Conservation (phyloP, 2,113 vertebrate species). For the Hirundichthys speculiger region DNA sequence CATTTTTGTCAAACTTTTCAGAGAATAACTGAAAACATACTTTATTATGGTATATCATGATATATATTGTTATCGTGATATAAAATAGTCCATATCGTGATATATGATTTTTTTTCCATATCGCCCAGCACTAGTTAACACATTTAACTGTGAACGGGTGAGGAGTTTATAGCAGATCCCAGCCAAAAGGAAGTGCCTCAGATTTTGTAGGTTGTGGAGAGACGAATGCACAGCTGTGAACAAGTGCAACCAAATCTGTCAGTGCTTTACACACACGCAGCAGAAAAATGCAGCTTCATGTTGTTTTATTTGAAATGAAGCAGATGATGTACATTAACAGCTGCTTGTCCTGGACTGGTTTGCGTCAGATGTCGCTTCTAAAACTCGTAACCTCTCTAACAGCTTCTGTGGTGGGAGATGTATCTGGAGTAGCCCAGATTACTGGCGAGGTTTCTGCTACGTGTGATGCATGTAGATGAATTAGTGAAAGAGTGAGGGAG, state of each 20-base stretch:
- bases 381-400: neutral
- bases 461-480: slow-evolving; percentile 65
- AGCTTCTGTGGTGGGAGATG: slow-evolving; percentile 5
- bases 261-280: neutral
- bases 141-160: slow-evolving; percentile 1
- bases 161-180: neutral
- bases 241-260: too few relatives aligned
- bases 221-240: neutral
- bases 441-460: slow-evolving; percentile 40
- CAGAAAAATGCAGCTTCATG: neutral
- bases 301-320: neutral
- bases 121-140: too few relatives aligned
- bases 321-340: neutral
- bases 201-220: neutral
- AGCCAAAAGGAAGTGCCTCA: neutral
- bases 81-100: too few relatives aligned
- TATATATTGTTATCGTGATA: too few relatives aligned
- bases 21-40: too few relatives aligned
- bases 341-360: too few relatives aligned
- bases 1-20: too few relatives aligned
- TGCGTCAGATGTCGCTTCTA: too few relatives aligned
- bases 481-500: slow-evolving; percentile 36
- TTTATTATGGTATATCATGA: too few relatives aligned
- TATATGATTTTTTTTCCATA: too few relatives aligned
- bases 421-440: slow-evolving; percentile 16